Evolutionary conservation across 2,888 invertebrate species (phyloP), one percentile per base, ranked within the genome.

Genomic region (Hipparchia semele): DNA sequence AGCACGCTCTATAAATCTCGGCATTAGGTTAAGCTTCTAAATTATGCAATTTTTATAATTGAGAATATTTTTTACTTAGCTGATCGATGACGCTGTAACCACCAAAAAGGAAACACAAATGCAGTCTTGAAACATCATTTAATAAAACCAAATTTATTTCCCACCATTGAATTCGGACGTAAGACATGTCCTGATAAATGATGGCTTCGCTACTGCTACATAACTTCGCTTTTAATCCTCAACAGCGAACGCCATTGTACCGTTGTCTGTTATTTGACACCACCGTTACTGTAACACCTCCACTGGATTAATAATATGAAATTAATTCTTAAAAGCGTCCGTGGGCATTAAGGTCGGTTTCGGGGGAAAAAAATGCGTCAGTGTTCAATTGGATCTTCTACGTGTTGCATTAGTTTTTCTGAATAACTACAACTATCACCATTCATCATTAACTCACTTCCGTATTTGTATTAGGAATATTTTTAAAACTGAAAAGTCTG

Each of bases 211-310:
- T 88, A 88, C 92, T 84, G 88, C 86, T 89, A 94, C 94, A 94
- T 80, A 87, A 87, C 87, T 92, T 94, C 87, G 92, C 93, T 94
- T 94, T 94, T 93, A 94, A 92, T 90, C 88, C 90, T 88, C 86
- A 78, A 82, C 84, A 46, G 45, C 46, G 62, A n/a, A 13, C n/a
- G 86, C 88, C 86, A 92, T 93, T 93, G 92, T 93, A 90, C 91
- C 83, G 82, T 82, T 84, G 86, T 90, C 90, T 83, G 80, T 87
- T 89, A 89, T 90, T 90, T 91, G 91, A 90, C 90, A 82, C 86
- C 82, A 86, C 87, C 86, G 86, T 88, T 91, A 49, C 49, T 49
- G 23, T 13, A 23, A 64, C 64, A 49, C 64, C 8, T 64, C 8
- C 13, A 8, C 45, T 58, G 23, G 58, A 9, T 58, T 58, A 58